Base-by-base conservation (phyloP, 2,113 vertebrate genomes). In the Formicarius rufipectus region DNA sequence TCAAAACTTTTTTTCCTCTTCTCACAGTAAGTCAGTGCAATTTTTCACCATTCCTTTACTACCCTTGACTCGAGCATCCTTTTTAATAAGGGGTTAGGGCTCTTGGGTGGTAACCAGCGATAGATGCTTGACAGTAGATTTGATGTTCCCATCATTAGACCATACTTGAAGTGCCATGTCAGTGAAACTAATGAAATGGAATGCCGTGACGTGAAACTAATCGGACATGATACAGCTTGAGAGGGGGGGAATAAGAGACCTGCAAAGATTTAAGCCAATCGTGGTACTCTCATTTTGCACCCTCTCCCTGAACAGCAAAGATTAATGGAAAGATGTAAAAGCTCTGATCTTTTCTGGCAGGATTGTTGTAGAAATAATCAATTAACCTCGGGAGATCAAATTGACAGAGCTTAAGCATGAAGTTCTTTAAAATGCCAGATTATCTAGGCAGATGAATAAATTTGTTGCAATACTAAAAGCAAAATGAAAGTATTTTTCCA, bases 311-410 rank as follows among this genome's bases (percentile, higher is more conserved):
- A 97, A 97, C 95, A 96, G 95, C 91, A 52, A 94, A 96, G 96
- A 97, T 98, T 97, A 97, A 97, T 97, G 95, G 96, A 95, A 97
- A 97, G 96, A 97, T 95, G 90, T 93, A 91, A 97, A 96, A 74
- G 14, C 96, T 97, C 97, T 93, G 97, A 91, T 98, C 97, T 96
- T 97, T 95, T 91, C 97, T 96, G 96, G 97, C 94, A 97, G 95
- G 97, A 96, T 92, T 91, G 94, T 97, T 97, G 97, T 97, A 98
- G 98, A 98, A 98, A 98, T 97, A 98, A 98, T 98, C 98, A 98
- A 97, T 98, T 98, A 98, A 98, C 98, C 97, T 97, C 94, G 96
- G 97, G 97, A 97, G 97, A 98, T 97, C 96, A 97, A 97, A 98
- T 84, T 97, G 97, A 96, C 96, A 84, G 94, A 95, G 83, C 83